These are phyloP conservation scores for Erethizon dorsatum DNA, from an alignment of 2,797 vertebrate species.

Conservation along the genomic window DNA sequence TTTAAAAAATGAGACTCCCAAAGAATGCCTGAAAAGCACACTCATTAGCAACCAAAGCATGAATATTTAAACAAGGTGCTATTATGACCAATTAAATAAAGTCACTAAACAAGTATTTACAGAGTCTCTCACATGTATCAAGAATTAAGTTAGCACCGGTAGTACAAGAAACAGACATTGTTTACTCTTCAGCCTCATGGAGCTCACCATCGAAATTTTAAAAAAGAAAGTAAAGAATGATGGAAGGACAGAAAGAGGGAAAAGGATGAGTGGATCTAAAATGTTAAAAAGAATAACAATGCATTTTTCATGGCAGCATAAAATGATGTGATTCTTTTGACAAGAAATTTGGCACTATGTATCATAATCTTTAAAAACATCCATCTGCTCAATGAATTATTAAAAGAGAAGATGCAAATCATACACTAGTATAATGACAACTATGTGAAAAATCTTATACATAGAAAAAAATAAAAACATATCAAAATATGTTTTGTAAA, in stretches of 20 bases:
- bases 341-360: conserved; percentile 44
- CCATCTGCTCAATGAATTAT: conserved; percentile 67
- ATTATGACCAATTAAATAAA: neutral
- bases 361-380: conserved; percentile 61
- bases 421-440: conserved; percentile 28
- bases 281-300: conserved; percentile 40
- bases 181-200: neutral
- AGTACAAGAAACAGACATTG: neutral
- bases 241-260: no score
- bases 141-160: neutral
- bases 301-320: neutral
- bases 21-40: conserved; percentile 32
- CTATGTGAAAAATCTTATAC: neutral
- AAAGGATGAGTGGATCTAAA: neutral
- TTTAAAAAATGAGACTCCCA: conserved; percentile 14
- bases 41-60: conserved; percentile 29
- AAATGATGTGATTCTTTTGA: neutral
- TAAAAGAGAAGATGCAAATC: conserved; percentile 59
- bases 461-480: conserved; percentile 31
- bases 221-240: neutral
- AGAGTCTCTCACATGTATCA: neutral
- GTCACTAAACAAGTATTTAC: neutral
- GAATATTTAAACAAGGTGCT: conserved; percentile 21
- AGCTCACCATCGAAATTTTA: neutral
- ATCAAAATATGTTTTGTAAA: neutral